phyloP scores from a whole-genome alignment of 2,113 vertebrate species.

The Peromyscus californicus region DNA sequence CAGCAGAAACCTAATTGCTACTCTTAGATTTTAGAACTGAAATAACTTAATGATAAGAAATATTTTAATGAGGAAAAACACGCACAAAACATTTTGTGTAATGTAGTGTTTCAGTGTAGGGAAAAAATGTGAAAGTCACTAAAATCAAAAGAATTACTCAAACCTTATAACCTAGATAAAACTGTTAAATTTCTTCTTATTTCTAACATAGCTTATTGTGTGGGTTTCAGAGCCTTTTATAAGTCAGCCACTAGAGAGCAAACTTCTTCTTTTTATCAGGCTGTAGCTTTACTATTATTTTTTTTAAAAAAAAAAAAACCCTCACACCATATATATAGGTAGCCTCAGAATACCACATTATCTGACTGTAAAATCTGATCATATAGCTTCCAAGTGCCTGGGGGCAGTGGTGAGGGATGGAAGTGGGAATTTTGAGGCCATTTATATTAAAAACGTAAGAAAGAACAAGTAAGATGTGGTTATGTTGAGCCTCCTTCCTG shows the following conservation, averaged over 20 bases:
- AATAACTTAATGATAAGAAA: constrained; percentile 67
- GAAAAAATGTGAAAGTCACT: constrained; percentile 49
- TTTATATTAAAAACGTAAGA: constrained; percentile 76
- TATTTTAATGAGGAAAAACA: constrained; percentile 60
- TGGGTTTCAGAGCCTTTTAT: constrained; percentile 75
- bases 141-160: constrained; percentile 54
- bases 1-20: constrained; percentile 69
- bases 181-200: constrained; percentile 37
- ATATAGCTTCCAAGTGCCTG: constrained; percentile 69
- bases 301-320: not conserved
- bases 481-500: constrained; percentile 66
- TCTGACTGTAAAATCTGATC: constrained; percentile 76
- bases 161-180: constrained; percentile 36
- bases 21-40: constrained; percentile 69
- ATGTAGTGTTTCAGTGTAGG: constrained; percentile 56
- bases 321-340: constrained; percentile 9
- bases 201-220: constrained; percentile 54
- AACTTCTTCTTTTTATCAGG: constrained; percentile 85
- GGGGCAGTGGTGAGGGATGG: constrained; percentile 52
- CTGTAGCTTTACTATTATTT: constrained; percentile 60
- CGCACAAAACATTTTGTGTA: constrained; percentile 2
- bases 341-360: constrained; percentile 67
- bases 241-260: constrained; percentile 86
- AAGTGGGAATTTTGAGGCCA: constrained; percentile 67
- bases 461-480: constrained; percentile 73